Evolutionary conservation across 2,797 vertebrate species (phyloP), one percentile per base, ranked within the genome.

Genomic region (Lindbergichthys nudifrons): DNA sequence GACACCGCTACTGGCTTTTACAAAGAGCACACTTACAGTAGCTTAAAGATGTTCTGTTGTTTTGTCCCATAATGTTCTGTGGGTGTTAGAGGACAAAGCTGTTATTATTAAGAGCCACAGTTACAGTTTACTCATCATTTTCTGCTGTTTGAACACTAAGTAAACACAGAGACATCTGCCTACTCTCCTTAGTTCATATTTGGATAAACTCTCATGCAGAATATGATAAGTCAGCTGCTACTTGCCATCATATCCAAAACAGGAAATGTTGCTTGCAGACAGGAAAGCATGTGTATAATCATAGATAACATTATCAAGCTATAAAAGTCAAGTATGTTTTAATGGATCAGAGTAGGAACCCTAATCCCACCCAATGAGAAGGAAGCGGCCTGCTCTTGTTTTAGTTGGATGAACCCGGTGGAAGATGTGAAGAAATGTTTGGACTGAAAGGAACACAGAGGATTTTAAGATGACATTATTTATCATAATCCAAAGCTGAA

Each of bases 231-330:
- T 58, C 60, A 58, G 58, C 70, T 54, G 67, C 50, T 77, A 21
- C 57, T 67, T 30, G 19, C 32, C 19, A 53, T 53, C 2, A 54
- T 67, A 64, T 57, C 21, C 12, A 52, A 59, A 76, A 88, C 80
- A 93, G 92, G 92, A 94, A 91, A 63, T 36, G 42, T 10, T 53
- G 45, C 63, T 43, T 12, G 58, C 80, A 81, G 78, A 67, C 41
- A 82, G 82, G 87, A 89, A 90, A 85, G 42, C 70, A 30, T 88
- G 42, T 92, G 88, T 57, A 69, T 45, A 79, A 54, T 71, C 19
- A 42, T 13, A 91, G 90, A 94, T 94, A 94, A 85, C 57, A 11
- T 23, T 68, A 63, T 81, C 60, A 75, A 39, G 23, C 43, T 43
- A 68, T 51, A 13, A 68, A 66, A 71, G 63, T 72, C 11, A 58